Conservation (phyloP, 2,113 vertebrate species). For the Rhynchomys soricoides region DNA sequence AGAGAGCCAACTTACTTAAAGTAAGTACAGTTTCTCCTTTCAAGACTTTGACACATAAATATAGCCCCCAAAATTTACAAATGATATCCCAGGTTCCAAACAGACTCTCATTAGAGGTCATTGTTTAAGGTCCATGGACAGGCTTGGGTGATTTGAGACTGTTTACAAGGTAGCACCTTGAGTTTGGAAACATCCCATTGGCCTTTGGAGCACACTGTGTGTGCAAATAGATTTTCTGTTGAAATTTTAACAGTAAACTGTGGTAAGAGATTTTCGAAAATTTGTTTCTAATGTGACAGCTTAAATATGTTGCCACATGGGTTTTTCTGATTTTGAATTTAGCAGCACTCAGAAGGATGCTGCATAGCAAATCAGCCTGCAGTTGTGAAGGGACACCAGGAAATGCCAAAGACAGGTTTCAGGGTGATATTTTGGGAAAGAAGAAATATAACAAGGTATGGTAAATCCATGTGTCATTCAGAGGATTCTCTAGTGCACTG, state of each 20-base stretch:
- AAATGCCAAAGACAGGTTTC: conserved; percentile 45
- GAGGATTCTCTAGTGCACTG: not conserved
- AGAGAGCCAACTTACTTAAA: not conserved
- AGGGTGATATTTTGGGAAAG: not conserved
- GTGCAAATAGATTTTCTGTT: conserved; percentile 55
- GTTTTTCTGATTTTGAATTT: conserved; percentile 52
- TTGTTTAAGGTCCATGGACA: not conserved
- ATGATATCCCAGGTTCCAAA: not conserved
- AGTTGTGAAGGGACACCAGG: not conserved
- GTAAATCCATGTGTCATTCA: conserved; percentile 11
- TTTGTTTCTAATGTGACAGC: conserved; percentile 42
- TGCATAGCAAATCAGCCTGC: conserved; percentile 28
- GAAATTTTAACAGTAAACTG: conserved; percentile 36
- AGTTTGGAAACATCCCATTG: not conserved
- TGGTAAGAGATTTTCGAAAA: conserved; percentile 55
- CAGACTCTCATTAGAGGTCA: not conserved
- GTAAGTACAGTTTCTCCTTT: not conserved
- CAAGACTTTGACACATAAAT: not conserved
- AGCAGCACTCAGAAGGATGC: not conserved
- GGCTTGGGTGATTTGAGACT: conserved; percentile 3
- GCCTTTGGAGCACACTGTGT: conserved; percentile 52
- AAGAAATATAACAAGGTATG: not conserved
- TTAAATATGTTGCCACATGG: conserved; percentile 48
- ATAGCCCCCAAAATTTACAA: not conserved
- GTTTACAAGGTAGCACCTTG: conserved; percentile 28